Percentiles rank a stretch among this genome's conserved stretches.
Evolutionary conservation across 2,888 invertebrate genomes (phyloP).

Genomic region (Orthosia gothica): DNA sequence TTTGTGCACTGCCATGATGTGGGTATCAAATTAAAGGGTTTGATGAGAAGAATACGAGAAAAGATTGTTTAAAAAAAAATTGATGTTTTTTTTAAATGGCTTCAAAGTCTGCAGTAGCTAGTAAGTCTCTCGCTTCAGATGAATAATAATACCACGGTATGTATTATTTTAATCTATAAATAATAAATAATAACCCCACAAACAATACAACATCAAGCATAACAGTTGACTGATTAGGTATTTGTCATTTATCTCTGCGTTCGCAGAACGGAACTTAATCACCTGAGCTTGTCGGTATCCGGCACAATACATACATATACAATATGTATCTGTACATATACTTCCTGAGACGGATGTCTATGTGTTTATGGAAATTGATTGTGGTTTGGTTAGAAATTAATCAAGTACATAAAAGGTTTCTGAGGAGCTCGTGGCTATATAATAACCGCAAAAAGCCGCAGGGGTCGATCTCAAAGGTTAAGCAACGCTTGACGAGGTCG

Average conservation of each 20-base stretch:
- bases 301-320: slow-evolving; percentile 45
- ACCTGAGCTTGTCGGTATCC: slow-evolving; percentile 61
- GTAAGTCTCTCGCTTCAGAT: not conserved
- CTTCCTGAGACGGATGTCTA: slow-evolving; percentile 46
- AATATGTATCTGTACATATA: slow-evolving; percentile 3
- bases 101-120: too few species aligned
- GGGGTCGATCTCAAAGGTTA: too few species aligned
- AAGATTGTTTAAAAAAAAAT: too few species aligned
- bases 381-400: slow-evolving; percentile 5
- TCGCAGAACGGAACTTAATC: slow-evolving; percentile 64
- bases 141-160: not conserved
- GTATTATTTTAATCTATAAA: not conserved
- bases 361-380: slow-evolving; percentile 54
- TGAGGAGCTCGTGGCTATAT: too few species aligned
- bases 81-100: too few species aligned
- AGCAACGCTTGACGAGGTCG: too few species aligned
- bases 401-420: not conserved
- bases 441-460: too few species aligned
- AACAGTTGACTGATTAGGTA: slow-evolving; percentile 55
- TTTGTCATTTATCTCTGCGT: slow-evolving; percentile 60
- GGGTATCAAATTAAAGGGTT: too few species aligned
- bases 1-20: too few species aligned
- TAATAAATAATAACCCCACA: too few species aligned
- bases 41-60: too few species aligned
- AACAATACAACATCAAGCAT: slow-evolving; percentile 18